These are phyloP conservation scores for Tachina grossa DNA, from an alignment of 2,888 invertebrate genomes.

Conservation along the genomic window DNA sequence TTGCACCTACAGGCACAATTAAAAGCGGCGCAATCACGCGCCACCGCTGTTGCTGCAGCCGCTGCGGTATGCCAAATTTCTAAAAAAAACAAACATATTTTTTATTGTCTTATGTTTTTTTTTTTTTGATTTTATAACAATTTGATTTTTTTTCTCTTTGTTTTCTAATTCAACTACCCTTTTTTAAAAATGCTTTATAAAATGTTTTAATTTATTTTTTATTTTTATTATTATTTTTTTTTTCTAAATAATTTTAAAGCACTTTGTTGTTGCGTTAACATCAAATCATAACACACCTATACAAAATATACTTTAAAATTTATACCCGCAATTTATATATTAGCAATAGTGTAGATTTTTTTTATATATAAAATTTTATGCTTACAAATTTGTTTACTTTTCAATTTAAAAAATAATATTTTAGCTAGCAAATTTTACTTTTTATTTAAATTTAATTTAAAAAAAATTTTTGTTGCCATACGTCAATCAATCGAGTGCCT, in stretches of 20 bases:
- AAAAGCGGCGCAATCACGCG: slow-evolving; percentile 98
- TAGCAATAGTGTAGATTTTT: not conserved
- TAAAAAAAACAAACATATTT: slow-evolving; percentile 66
- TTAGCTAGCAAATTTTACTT: not conserved
- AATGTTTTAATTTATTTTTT: slow-evolving; percentile 32
- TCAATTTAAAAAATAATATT: not conserved
- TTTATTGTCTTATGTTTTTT: slow-evolving; percentile 43
- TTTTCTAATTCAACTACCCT: slow-evolving; percentile 16
- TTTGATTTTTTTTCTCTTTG: slow-evolving; percentile 35
- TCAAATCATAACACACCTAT: slow-evolving; percentile 49
- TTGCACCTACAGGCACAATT: slow-evolving; percentile 99
- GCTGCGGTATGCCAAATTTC: slow-evolving; percentile 85
- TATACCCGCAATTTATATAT: not conserved
- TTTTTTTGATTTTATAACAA: slow-evolving; percentile 42
- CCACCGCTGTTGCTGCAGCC: slow-evolving; percentile 91
- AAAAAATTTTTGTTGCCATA: not conserved
- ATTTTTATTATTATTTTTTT: slow-evolving; percentile 22
- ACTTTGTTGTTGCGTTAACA: slow-evolving; percentile 61
- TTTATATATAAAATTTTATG: slow-evolving; percentile 14
- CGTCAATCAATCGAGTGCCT: not conserved
- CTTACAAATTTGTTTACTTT: slow-evolving; percentile 8
- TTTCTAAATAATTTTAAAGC: slow-evolving; percentile 45
- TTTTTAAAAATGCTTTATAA: slow-evolving; percentile 36
- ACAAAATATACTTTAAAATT: slow-evolving; percentile 42
- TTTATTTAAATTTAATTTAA: not conserved